Conservation (phyloP, 2,888 invertebrate genomes). For the Philonicus albiceps region DNA sequence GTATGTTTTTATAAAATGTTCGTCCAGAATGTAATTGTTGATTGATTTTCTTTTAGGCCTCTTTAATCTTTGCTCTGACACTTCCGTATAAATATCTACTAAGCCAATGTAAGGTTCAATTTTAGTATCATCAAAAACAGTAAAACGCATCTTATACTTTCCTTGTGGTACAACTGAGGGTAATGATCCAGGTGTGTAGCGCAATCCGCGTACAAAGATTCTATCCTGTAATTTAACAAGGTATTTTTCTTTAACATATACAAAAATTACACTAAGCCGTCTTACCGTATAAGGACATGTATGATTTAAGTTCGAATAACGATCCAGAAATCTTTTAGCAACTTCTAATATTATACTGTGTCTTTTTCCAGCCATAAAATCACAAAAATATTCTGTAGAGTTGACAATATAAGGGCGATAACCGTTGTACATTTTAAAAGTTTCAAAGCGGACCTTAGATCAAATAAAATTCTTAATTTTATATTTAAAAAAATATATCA, state of each 20-base stretch:
- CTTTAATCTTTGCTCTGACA: neutral
- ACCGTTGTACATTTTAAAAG: neutral
- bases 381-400: neutral
- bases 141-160: neutral
- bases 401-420: neutral
- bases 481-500: neutral
- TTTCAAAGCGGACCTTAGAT: neutral
- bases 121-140: neutral
- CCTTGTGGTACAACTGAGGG: neutral
- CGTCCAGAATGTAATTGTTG: neutral
- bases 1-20: neutral
- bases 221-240: neutral
- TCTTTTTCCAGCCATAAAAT: neutral
- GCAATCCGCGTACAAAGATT: neutral
- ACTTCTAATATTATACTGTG: neutral
- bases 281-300: neutral
- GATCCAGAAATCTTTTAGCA: neutral
- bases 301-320: neutral
- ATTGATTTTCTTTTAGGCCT: neutral
- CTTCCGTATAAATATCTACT: neutral
- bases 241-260: neutral
- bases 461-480: neutral
- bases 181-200: neutral
- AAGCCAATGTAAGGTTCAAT: neutral
- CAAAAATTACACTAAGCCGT: neutral